These are phyloP conservation scores for Hippocampus zosterae DNA, from an alignment of 2,113 vertebrate genomes.

Conservation along the genomic window DNA sequence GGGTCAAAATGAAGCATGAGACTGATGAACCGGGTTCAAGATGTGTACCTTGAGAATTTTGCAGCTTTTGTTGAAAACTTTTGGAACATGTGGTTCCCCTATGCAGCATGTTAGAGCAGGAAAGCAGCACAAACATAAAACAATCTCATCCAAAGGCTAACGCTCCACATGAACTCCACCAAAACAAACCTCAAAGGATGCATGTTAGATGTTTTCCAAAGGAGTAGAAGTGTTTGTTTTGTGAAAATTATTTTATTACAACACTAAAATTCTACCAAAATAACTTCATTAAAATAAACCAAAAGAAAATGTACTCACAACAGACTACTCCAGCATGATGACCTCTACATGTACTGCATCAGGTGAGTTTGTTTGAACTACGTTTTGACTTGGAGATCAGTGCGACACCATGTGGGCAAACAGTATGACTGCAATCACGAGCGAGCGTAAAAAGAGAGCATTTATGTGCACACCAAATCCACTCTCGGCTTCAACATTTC, in stretches of 20 bases:
- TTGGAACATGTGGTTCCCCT: constrained; percentile 71
- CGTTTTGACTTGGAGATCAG: not conserved
- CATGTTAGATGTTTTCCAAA: constrained; percentile 37
- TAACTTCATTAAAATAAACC: constrained; percentile 49
- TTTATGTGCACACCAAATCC: constrained; percentile 21
- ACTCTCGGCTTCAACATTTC: constrained; percentile 2
- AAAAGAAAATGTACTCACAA: constrained; percentile 52
- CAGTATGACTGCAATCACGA: not conserved
- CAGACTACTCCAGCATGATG: constrained; percentile 35
- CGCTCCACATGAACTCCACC: constrained; percentile 52
- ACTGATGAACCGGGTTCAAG: not conserved
- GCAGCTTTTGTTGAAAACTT: constrained; percentile 73
- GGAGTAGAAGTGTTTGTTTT: constrained; percentile 50
- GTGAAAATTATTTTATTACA: constrained; percentile 37
- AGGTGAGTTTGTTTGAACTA: constrained; percentile 12
- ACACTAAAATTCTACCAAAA: constrained; percentile 68
- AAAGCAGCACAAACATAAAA: constrained; percentile 49
- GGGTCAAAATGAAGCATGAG: not conserved
- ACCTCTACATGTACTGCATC: constrained; percentile 44
- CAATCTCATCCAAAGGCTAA: constrained; percentile 39
- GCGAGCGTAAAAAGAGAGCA: not conserved
- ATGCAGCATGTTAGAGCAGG: constrained; percentile 48
- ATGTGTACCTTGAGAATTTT: constrained; percentile 94
- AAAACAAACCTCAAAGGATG: constrained; percentile 36
- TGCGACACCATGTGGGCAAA: not conserved